phyloP scores from a whole-genome alignment of 2,888 invertebrate species.

The Tyria jacobaeae region DNA sequence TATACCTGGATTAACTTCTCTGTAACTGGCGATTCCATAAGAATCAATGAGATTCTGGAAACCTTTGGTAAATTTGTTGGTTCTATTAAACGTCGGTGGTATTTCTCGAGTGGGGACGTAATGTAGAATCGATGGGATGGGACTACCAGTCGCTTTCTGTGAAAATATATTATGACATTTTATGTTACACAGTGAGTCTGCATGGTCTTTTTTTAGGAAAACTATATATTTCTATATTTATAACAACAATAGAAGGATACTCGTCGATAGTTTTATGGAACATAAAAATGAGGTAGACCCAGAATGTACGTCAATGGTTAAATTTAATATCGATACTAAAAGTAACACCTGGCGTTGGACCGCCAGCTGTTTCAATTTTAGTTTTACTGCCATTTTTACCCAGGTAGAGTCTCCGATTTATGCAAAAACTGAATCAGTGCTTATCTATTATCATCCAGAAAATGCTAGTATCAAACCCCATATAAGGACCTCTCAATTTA shows the following conservation, averaged over 20 bases:
- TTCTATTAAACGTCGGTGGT: slow-evolving; percentile 94
- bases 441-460: not conserved
- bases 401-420: not conserved
- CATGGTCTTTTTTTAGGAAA: not conserved
- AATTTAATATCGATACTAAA: slow-evolving; percentile 3
- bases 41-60: slow-evolving; percentile 96
- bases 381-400: not conserved
- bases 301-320: slow-evolving; percentile 14
- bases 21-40: slow-evolving; percentile 94
- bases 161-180: slow-evolving; percentile 27
- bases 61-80: slow-evolving; percentile 94
- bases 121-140: slow-evolving; percentile 94
- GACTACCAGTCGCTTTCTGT: slow-evolving; percentile 90
- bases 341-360: not conserved
- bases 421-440: not conserved
- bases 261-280: slow-evolving; percentile 15
- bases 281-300: slow-evolving; percentile 12
- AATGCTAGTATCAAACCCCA: not conserved
- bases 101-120: slow-evolving; percentile 90
- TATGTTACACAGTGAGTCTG: not conserved
- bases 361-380: slow-evolving; percentile 1
- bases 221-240: slow-evolving; percentile 6
- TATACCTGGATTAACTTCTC: slow-evolving; percentile 94
- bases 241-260: slow-evolving; percentile 3
- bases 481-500: no score